Percentiles rank a stretch among this genome's conserved stretches.
phyloP scores from a whole-genome alignment of 2,113 vertebrate genomes.

The Ceuthmochares aereus region DNA sequence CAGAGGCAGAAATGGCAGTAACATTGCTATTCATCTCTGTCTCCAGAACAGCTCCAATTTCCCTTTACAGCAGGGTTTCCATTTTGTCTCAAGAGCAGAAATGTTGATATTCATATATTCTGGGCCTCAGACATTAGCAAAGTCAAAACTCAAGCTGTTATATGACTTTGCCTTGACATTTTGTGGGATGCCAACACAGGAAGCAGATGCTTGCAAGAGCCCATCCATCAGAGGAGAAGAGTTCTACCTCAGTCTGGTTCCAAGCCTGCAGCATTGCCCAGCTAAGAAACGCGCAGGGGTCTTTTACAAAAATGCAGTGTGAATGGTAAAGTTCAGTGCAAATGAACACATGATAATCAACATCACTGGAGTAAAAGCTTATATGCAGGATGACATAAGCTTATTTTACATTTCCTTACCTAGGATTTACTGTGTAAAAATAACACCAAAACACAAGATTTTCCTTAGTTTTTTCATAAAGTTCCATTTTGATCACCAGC shows the following conservation, averaged over 20 bases:
- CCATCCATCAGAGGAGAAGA: neutral
- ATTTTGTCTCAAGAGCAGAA: neutral
- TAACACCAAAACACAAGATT: neutral
- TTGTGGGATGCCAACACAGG: neutral
- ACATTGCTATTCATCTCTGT: neutral
- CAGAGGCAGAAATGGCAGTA: neutral
- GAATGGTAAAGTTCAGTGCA: neutral
- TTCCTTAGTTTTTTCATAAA: neutral
- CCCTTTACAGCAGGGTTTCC: neutral
- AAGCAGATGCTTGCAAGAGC: neutral
- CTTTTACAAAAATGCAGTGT: neutral
- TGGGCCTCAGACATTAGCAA: neutral
- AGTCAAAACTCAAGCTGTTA: neutral
- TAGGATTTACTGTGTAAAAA: neutral
- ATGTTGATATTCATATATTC: accelerated
- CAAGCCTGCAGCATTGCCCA: neutral
- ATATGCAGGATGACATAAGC: neutral
- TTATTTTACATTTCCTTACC: neutral
- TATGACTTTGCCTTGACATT: neutral
- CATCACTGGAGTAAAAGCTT: neutral
- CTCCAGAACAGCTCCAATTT: neutral
- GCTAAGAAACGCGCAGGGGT: neutral
- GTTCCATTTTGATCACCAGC: neutral
- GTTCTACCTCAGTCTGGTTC: neutral
- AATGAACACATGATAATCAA: neutral